These are phyloP conservation scores for Etheostoma cragini DNA, from an alignment of 2,113 vertebrate species.

Conservation along the genomic window DNA sequence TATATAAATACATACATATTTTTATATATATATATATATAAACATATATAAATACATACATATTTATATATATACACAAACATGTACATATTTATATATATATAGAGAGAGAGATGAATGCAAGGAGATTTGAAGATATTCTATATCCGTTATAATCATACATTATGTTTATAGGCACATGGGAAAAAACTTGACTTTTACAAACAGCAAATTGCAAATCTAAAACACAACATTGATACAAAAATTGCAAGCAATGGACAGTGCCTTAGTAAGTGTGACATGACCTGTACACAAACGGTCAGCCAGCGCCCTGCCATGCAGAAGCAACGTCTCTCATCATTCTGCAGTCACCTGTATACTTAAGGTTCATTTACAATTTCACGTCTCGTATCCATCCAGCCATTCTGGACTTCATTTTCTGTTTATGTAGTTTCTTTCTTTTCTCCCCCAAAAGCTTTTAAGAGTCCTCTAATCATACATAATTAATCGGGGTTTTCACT, in stretches of 20 bases:
- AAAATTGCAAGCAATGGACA: slow-evolving; percentile 12
- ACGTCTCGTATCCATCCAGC: slow-evolving; percentile 76
- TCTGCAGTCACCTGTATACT: slow-evolving; percentile 80
- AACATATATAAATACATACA: too few relatives aligned
- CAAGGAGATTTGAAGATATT: slow-evolving; percentile 5
- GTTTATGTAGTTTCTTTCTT: slow-evolving; percentile 80
- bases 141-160: not conserved
- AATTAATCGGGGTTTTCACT: slow-evolving; percentile 83
- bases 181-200: not conserved
- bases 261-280: slow-evolving; percentile 28
- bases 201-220: not conserved
- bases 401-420: slow-evolving; percentile 77
- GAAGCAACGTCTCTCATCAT: slow-evolving; percentile 72
- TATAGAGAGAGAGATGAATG: not conserved
- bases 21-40: too few relatives aligned
- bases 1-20: too few relatives aligned
- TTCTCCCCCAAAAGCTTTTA: slow-evolving; percentile 81
- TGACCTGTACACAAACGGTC: slow-evolving; percentile 61
- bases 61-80: too few relatives aligned
- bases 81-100: too few relatives aligned
- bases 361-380: slow-evolving; percentile 83
- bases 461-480: slow-evolving; percentile 85
- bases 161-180: not conserved
- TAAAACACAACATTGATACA: slow-evolving; percentile 14
- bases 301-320: slow-evolving; percentile 58